phyloP scores from a whole-genome alignment of 2,888 invertebrate genomes.

The Acanthosepion lycidas region DNA sequence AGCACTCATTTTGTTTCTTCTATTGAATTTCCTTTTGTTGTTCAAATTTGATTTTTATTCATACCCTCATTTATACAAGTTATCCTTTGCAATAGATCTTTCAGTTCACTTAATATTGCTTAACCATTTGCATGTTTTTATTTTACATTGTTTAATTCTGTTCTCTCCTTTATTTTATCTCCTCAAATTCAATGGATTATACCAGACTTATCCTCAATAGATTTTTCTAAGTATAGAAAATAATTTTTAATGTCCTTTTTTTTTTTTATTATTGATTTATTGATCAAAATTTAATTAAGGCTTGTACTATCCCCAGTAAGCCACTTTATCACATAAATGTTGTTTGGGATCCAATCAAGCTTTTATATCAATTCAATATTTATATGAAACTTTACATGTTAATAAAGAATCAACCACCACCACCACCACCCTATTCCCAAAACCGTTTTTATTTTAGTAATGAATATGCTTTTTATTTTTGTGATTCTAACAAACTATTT shows the following conservation, averaged over 20 bases:
- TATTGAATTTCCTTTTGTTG: background rate
- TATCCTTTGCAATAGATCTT: background rate
- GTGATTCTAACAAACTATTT: background rate
- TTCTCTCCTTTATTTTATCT: background rate
- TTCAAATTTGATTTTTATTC: background rate
- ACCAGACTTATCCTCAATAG: background rate
- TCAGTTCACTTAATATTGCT: background rate
- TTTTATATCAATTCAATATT: background rate
- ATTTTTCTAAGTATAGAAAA: background rate
- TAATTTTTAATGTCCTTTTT: background rate
- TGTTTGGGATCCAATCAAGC: background rate
- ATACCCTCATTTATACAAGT: too few relatives aligned
- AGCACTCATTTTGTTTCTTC: too few relatives aligned
- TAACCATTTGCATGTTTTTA: background rate
- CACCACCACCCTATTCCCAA: background rate
- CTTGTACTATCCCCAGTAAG: background rate
- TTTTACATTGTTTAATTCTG: background rate
- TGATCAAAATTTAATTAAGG: conserved; percentile 15
- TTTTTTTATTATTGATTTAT: background rate
- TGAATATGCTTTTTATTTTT: background rate
- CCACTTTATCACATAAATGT: background rate
- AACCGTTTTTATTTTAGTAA: background rate
- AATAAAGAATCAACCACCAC: background rate
- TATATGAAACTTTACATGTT: background rate
- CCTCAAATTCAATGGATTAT: background rate